These are phyloP conservation scores for Corynorhinus townsendii DNA, from an alignment of 2,113 vertebrate genomes.

Conservation along the genomic window DNA sequence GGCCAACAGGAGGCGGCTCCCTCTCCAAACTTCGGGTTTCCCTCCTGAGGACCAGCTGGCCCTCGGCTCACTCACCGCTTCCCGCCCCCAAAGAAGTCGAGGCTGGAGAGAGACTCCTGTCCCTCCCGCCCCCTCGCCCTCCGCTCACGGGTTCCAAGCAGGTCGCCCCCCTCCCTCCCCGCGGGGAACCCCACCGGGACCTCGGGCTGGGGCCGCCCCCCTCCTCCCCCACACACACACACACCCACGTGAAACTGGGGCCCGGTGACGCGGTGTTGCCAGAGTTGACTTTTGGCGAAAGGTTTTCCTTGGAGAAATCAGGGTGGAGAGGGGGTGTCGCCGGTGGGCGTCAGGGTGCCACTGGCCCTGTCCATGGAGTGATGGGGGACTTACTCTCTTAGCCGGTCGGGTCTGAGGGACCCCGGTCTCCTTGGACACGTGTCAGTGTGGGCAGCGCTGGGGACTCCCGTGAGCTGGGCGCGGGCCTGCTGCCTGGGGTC, in stretches of 20 bases:
- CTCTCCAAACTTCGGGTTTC: background rate
- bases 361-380: rapidly evolving
- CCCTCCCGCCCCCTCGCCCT: background rate
- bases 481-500: rapidly evolving
- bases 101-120: background rate
- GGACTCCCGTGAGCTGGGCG: background rate
- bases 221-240: too few species aligned
- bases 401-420: background rate
- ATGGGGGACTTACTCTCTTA: background rate
- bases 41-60: background rate
- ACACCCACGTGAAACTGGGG: background rate
- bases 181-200: rapidly evolving
- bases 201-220: background rate
- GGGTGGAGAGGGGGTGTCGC: background rate
- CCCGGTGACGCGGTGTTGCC: background rate
- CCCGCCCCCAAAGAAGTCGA: background rate
- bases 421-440: background rate
- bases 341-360: rapidly evolving
- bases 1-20: background rate
- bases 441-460: background rate
- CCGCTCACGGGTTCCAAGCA: background rate
- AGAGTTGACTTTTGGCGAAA: background rate
- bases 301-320: background rate
- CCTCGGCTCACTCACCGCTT: background rate
- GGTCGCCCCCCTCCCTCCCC: too few species aligned